Evolutionary conservation across 2,797 vertebrate genomes (phyloP), one percentile per base, ranked within the genome.

Genomic region (Knipowitschia caucasica): DNA sequence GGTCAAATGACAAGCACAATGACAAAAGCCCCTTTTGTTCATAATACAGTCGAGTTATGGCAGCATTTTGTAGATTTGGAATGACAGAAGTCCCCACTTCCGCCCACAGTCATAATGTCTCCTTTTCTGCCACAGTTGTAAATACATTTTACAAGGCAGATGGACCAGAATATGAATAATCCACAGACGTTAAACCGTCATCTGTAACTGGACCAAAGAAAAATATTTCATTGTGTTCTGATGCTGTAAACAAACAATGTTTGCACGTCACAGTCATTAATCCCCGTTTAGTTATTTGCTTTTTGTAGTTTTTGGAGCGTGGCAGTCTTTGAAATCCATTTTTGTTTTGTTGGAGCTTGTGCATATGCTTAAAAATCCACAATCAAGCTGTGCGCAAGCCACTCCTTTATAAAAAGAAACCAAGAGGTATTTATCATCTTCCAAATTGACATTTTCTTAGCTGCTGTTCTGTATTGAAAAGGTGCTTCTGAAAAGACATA

Each of bases 281-380:
- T 42, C 46, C 25, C 26, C 42, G 5, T 42, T 42, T 42, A 23
- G 23, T 42, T 43, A 7, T 24, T 43, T 43, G 36, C 25, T 59
- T 51, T 21, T 12, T 23, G 11, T 14, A 12, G 1, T 20, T 27
- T 30, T 30, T 20, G 47, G 42, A 27, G 23, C 29, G 33, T 39
- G n/a, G 26, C 47, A 50, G 7, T 18, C 39, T 5, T 30, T 15
- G 35, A 42, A 56, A 50, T 53, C 27, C 52, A 43, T 10, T 59
- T 18, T 34, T 34, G 17, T 47, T 27, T 47, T 30, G 27, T 30
- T 47, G 27, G 45, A 21, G 17, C 17, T 47, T 15, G 1, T 21
- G 27, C 9, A 12, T 30, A 20, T 3, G 17, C 14, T 18, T 30
- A 31, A 47, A n/a, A 30, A 31, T 30, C 45, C 18, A 30, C 45